Evolutionary conservation across 2,797 vertebrate genomes (phyloP), one percentile per base, ranked within the genome.

Genomic region (Hippopotamyrus pictus): DNA sequence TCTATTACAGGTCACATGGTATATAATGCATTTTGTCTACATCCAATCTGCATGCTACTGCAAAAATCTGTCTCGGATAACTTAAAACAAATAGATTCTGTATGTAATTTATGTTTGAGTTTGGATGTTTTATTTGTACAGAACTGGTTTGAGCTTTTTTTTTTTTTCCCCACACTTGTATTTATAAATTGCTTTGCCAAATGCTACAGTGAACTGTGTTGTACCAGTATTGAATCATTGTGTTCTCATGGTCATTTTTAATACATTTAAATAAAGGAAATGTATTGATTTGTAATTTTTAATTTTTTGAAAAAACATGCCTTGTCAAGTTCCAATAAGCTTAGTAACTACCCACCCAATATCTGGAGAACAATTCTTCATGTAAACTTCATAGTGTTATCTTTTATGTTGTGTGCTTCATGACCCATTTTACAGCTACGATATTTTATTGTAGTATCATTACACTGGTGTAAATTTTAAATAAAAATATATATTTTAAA

Each of bases 381-480:
- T 95, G 92, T 95, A 93, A 94, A 95, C 92, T 94, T 95, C 93
- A 94, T 94, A 93, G 91, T 94, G 93, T 92, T 91, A 91, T 90
- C 93, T 92, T 73, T 73, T 69, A 29, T 73, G 93, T 92, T 44
- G 29, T 87, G 7, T 87, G 50, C 33, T 93, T 92, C 92, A 88
- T 94, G 92, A 54, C 85, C 85, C 7, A 41, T 37, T 51, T 91
- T 90, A 9, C 48, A 93, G 91, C 93, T 93, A 94, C 90, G 91
- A 89, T 95, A 95, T 90, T 95, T 94, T 93, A 94, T 90, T 95
- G 94, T 93, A 94, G 92, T 96, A 94, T 93, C 89, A 95, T 94
- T 95, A 92, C 92, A 94, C 95, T 95, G 93, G 94, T 96, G 95
- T 96, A 96, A 93, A 94, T 96, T 97, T 97, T 95, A 93, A 97